Conservation (phyloP, 2,888 invertebrate species). For the Epirrhoe tristata region DNA sequence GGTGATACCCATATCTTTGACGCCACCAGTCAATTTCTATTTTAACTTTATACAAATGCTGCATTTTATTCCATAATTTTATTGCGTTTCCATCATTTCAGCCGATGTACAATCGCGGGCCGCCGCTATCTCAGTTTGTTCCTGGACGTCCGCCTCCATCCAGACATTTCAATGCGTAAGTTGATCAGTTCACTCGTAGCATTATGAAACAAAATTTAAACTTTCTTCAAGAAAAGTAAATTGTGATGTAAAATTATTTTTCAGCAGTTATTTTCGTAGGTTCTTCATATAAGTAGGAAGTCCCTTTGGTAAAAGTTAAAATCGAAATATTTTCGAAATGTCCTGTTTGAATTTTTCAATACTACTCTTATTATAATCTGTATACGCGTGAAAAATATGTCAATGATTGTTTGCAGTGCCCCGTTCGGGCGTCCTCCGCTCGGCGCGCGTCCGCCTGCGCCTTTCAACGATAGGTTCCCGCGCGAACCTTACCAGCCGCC, state of each 20-base stretch:
- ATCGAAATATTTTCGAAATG: too few species aligned
- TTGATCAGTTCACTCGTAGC: background rate
- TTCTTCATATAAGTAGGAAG: too few species aligned
- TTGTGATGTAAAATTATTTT: too few species aligned
- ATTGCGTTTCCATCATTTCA: conserved; percentile 45
- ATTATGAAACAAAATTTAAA: too few species aligned
- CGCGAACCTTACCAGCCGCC: conserved; percentile 82
- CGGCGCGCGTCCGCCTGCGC: conserved; percentile 41
- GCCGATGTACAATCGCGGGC: conserved; percentile 66
- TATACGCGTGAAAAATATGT: too few species aligned
- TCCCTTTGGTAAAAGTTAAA: too few species aligned
- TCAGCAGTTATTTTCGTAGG: too few species aligned
- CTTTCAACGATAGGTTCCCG: conserved; percentile 63
- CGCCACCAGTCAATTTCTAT: too few species aligned
- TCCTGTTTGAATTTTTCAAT: too few species aligned
- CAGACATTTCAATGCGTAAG: conserved; percentile 58
- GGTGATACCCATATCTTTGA: conserved; percentile 49
- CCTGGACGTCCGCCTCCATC: conserved; percentile 61
- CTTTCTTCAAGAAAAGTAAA: background rate
- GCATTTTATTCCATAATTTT: background rate
- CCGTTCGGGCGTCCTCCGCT: conserved; percentile 61
- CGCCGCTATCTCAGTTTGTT: conserved; percentile 59
- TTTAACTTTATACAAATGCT: background rate
- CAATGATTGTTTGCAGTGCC: conserved; percentile 37
- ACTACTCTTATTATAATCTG: too few species aligned